phyloP scores from a whole-genome alignment of 1,140 invertebrate genomes.

The Ceratina japonica region DNA sequence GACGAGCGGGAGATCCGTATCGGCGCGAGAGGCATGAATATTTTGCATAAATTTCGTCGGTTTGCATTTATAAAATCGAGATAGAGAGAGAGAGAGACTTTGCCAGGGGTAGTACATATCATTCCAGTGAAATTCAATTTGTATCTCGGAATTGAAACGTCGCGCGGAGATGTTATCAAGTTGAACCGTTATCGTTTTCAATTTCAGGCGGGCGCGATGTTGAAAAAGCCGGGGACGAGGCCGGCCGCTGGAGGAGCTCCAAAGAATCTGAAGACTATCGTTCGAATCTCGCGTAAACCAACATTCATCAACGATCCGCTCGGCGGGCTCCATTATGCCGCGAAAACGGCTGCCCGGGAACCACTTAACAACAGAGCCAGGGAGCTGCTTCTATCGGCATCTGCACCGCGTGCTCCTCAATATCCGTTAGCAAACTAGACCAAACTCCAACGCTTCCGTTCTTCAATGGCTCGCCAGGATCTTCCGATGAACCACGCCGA shows the following conservation, averaged over 20 bases:
- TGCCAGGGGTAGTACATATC: too few species aligned
- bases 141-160: too few species aligned
- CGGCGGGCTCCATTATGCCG: neutral
- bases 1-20: too few species aligned
- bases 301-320: neutral
- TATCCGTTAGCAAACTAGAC: neutral
- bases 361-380: neutral
- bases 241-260: neutral
- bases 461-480: slow-evolving; percentile 19
- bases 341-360: neutral
- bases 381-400: neutral
- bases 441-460: neutral
- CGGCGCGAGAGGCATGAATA: too few species aligned
- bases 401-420: neutral
- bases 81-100: too few species aligned
- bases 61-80: too few species aligned
- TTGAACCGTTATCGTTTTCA: too few species aligned
- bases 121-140: too few species aligned
- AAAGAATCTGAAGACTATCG: neutral
- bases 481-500: neutral
- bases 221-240: too few species aligned
- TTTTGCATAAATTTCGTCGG: too few species aligned
- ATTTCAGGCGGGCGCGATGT: too few species aligned
- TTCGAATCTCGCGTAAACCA: neutral
- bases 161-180: too few species aligned